Conservation (phyloP, 2,888 invertebrate genomes). For the Pristionchus maxplancki region DNA sequence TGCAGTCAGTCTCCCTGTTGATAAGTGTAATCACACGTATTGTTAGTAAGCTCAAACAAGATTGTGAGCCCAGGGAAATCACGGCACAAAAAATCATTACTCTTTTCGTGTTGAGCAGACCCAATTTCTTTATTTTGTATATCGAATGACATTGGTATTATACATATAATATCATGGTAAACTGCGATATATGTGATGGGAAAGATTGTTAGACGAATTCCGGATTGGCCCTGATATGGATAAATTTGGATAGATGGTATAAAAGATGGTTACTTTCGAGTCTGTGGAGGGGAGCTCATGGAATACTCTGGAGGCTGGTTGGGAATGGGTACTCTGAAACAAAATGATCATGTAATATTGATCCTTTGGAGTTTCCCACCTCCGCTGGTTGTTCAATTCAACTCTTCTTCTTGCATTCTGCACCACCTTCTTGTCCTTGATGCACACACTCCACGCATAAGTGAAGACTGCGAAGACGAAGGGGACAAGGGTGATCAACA, state of each 20-base stretch:
- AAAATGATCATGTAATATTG: background rate
- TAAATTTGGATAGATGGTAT: background rate
- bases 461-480: constrained; percentile 70
- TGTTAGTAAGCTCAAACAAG: too few relatives aligned
- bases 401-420: constrained; percentile 67
- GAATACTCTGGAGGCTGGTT: constrained; percentile 46
- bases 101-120: background rate
- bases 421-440: constrained; percentile 68
- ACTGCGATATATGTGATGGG: background rate
- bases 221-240: background rate
- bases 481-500: constrained; percentile 72
- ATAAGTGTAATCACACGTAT: too few relatives aligned
- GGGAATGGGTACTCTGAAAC: constrained; percentile 37
- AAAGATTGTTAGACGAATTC: constrained; percentile 18
- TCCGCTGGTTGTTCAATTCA: constrained; percentile 69
- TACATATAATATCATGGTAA: constrained; percentile 28
- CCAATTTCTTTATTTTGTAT: constrained; percentile 20
- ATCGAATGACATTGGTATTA: background rate
- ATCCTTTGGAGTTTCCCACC: constrained; percentile 55
- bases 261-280: background rate
- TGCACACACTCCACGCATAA: constrained; percentile 72
- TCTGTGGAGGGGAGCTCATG: constrained; percentile 37
- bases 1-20: too few relatives aligned
- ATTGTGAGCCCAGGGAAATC: too few relatives aligned
- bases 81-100: too few relatives aligned